These are phyloP conservation scores for Ceuthmochares aereus DNA, from an alignment of 2,113 vertebrate genomes.

Conservation along the genomic window DNA sequence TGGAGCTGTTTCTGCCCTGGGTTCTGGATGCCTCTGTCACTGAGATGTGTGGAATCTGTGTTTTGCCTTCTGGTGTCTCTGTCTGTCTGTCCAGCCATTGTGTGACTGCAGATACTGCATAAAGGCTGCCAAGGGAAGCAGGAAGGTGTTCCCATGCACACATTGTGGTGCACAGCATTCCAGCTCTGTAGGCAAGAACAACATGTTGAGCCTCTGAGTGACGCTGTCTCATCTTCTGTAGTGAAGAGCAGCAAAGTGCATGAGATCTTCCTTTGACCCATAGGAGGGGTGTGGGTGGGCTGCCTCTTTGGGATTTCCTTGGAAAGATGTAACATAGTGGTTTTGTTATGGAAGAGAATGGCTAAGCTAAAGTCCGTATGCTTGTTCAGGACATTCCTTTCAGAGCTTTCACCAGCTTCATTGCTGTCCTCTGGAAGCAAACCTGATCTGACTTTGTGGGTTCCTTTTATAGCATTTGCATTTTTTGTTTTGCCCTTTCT, in stretches of 20 bases:
- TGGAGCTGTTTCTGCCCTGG: not conserved
- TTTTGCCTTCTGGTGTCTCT: not conserved
- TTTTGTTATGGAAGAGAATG: not conserved
- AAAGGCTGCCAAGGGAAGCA: not conserved
- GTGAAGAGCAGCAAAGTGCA: accelerated
- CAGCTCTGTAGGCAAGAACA: not conserved
- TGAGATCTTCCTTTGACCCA: accelerated
- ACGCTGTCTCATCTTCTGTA: not conserved
- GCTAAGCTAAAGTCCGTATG: no score
- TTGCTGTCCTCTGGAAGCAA: no score
- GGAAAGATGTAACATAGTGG: not conserved
- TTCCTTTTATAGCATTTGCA: no score
- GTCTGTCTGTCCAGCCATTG: not conserved
- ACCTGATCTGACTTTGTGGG: no score
- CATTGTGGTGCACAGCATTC: accelerated
- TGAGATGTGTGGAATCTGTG: not conserved
- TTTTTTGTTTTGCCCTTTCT: no score
- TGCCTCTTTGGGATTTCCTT: not conserved
- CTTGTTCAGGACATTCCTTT: no score
- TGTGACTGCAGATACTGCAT: not conserved
- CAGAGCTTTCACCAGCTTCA: no score
- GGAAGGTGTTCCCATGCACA: no score
- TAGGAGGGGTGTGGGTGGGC: accelerated
- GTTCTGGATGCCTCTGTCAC: not conserved
- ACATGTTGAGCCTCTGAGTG: no score